These are phyloP conservation scores for Champsocephalus esox DNA, from an alignment of 2,797 vertebrate species.

Conservation along the genomic window DNA sequence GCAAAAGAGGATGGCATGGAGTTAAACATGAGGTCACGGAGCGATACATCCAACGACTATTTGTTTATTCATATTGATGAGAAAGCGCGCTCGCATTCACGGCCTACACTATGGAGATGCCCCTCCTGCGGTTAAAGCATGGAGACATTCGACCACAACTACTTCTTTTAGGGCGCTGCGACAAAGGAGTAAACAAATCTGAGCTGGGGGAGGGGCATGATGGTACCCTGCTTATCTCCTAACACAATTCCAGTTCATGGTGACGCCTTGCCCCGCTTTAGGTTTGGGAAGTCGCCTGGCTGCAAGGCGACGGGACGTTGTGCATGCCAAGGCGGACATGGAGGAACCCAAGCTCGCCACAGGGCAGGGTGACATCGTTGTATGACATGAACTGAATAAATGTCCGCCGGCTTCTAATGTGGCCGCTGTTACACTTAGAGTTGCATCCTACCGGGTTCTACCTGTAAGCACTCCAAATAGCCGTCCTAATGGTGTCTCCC, in stretches of 20 bases:
- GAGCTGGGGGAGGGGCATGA: slow-evolving; percentile 5
- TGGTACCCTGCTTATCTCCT: slow-evolving; percentile 66
- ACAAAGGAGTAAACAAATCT: slow-evolving; percentile 74
- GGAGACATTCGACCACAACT: slow-evolving; percentile 71
- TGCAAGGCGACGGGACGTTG: slow-evolving; percentile 45
- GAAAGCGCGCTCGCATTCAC: slow-evolving; percentile 71
- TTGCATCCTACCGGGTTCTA: background rate
- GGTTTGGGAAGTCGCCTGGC: slow-evolving; percentile 32
- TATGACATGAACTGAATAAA: slow-evolving; percentile 63
- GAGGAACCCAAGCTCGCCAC: slow-evolving; percentile 55
- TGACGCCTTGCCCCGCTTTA: slow-evolving; percentile 37
- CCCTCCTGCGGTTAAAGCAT: slow-evolving; percentile 77
- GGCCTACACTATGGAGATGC: slow-evolving; percentile 77
- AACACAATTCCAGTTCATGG: slow-evolving; percentile 64
- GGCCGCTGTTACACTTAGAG: slow-evolving; percentile 26
- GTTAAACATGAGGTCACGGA: slow-evolving; percentile 65
- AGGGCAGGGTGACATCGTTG: slow-evolving; percentile 61
- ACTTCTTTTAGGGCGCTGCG: slow-evolving; percentile 70
- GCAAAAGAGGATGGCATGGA: slow-evolving; percentile 68
- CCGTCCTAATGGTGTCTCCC: background rate
- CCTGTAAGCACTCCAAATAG: background rate
- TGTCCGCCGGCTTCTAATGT: slow-evolving; percentile 46
- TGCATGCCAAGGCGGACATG: slow-evolving; percentile 54
- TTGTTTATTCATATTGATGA: slow-evolving; percentile 74
- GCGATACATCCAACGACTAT: slow-evolving; percentile 59